phyloP scores from a whole-genome alignment of 2,113 vertebrate genomes.

The Rhinoptilus africanus region DNA sequence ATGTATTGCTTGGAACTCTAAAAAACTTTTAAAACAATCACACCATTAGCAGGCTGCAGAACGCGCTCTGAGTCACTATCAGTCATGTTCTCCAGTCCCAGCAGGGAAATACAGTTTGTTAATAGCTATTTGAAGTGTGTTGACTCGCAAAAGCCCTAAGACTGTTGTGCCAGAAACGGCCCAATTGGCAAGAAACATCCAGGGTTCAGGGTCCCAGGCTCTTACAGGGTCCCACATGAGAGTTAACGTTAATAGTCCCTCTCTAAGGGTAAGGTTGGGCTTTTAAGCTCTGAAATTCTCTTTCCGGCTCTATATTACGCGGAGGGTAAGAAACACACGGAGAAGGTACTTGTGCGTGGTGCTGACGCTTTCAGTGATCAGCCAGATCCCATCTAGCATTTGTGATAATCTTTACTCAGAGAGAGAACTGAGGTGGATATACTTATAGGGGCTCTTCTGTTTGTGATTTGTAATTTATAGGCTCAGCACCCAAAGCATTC shows the following conservation, averaged over 20 bases:
- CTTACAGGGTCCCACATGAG: not conserved
- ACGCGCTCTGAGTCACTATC: not conserved
- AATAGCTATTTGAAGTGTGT: not conserved
- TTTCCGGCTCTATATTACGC: not conserved
- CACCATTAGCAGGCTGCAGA: not conserved
- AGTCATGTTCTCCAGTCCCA: not conserved
- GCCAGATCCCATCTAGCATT: not conserved
- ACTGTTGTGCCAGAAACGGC: not conserved
- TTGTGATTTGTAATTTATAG: slow-evolving; percentile 2
- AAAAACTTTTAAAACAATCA: not conserved
- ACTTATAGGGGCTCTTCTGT: not conserved
- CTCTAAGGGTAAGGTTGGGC: accelerated
- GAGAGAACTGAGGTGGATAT: not conserved
- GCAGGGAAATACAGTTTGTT: not conserved
- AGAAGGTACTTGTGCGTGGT: not conserved
- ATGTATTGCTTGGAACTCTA: slow-evolving; percentile 11
- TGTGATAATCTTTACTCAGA: not conserved
- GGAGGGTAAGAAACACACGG: not conserved
- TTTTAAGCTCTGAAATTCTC: not conserved
- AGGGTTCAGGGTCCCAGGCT: not conserved
- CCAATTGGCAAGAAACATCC: not conserved
- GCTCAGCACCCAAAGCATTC: not conserved
- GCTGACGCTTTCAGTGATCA: not conserved
- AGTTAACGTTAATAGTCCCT: not conserved
- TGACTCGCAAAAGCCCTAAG: not conserved